Evolutionary conservation across 1,140 invertebrate species (phyloP).

Genomic region (Elymnias hypermnestra): DNA sequence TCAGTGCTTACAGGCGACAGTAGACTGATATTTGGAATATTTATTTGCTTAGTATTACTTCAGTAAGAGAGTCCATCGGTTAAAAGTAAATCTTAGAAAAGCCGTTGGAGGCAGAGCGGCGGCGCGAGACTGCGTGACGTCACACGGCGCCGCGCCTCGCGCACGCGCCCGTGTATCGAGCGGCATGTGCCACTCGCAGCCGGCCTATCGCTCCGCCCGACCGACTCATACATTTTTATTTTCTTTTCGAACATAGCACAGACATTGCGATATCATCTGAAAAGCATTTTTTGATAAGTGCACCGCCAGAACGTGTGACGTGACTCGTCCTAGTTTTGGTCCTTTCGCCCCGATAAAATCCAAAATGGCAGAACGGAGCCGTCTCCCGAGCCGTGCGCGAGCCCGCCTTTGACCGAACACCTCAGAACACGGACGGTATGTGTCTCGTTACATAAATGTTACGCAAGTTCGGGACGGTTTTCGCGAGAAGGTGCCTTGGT

Average conservation of each 20-base stretch:
- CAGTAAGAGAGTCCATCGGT: too few species aligned
- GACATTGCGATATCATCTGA: conserved; percentile 39
- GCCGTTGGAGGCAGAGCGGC: conserved; percentile 36
- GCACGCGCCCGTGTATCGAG: conserved; percentile 66
- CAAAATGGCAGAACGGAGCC: conserved; percentile 58
- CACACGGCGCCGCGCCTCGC: conserved; percentile 48
- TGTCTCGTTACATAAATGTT: conserved; percentile 70
- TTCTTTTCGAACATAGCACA: conserved; percentile 54
- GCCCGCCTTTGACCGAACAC: conserved; percentile 42
- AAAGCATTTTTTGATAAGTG: conserved; percentile 29
- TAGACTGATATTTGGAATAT: too few species aligned
- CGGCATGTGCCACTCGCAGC: conserved; percentile 67
- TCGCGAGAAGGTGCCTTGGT: conserved; percentile 44
- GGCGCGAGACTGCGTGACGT: conserved; percentile 51
- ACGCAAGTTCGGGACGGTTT: conserved; percentile 58
- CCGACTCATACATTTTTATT: conserved; percentile 65
- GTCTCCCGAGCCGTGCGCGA: conserved; percentile 32
- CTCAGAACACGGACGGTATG: conserved; percentile 42
- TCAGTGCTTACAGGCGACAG: too few species aligned
- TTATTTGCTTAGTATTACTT: too few species aligned
- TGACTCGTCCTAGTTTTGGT: conserved; percentile 18
- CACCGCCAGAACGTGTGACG: too few species aligned
- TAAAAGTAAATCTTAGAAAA: too few species aligned
- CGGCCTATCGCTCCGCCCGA: conserved; percentile 62
- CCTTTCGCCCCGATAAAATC: conserved; percentile 30